phyloP scores from a whole-genome alignment of 2,888 invertebrate genomes.

The Harpagoxenus sublaevis region DNA sequence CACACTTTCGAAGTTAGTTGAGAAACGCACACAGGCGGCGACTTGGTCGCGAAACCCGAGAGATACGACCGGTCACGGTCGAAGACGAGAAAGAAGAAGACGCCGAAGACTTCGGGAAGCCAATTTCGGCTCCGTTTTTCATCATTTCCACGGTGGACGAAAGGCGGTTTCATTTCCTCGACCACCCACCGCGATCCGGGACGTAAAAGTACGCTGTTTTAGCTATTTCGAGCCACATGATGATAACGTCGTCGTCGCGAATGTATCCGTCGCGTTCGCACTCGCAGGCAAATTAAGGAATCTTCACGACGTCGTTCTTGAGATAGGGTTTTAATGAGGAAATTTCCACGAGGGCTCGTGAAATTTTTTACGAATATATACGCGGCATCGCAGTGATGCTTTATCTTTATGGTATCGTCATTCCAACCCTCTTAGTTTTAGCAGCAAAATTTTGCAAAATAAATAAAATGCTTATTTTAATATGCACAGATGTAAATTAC shows the following conservation, averaged over 20 bases:
- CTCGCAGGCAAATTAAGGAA: conserved; percentile 57
- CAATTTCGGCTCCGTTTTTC: conserved; percentile 49
- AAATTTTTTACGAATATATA: background rate
- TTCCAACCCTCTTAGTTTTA: background rate
- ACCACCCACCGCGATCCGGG: conserved; percentile 25
- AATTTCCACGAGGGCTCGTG: background rate
- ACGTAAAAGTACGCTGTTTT: conserved; percentile 46
- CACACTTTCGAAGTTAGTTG: background rate
- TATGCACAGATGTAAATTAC: background rate
- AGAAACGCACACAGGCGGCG: background rate
- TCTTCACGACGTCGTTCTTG: background rate
- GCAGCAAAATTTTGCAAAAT: background rate
- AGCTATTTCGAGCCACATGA: background rate
- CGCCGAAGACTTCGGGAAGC: background rate
- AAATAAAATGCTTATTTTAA: background rate
- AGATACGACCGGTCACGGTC: conserved; percentile 53
- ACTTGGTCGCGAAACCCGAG: conserved; percentile 39
- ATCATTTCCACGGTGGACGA: conserved; percentile 46
- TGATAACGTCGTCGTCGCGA: conserved; percentile 38
- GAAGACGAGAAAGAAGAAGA: conserved; percentile 32
- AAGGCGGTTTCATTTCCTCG: conserved; percentile 60
- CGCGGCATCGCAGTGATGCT: background rate
- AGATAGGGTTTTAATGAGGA: background rate
- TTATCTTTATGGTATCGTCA: background rate
- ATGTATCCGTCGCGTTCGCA: conserved; percentile 45